These are phyloP conservation scores for Xiphias gladius DNA, from an alignment of 2,113 vertebrate species.

Conservation along the genomic window DNA sequence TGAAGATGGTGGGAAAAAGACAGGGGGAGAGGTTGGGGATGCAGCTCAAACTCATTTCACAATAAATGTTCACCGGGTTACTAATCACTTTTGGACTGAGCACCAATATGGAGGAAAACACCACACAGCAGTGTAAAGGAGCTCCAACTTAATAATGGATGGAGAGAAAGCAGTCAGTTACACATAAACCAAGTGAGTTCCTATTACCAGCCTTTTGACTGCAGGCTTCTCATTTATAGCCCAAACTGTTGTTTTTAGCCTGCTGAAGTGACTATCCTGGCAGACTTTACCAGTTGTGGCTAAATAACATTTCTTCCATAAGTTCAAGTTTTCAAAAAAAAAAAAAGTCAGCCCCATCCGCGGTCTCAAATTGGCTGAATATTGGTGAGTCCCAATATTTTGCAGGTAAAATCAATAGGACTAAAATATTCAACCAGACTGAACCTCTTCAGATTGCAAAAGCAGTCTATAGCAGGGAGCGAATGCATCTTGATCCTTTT, in stretches of 20 bases:
- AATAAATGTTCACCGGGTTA: constrained; percentile 78
- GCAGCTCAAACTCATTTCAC: constrained; percentile 71
- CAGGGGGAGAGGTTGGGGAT: constrained; percentile 30
- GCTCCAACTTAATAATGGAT: neutral
- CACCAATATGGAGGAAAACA: neutral
- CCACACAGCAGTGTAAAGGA: neutral
- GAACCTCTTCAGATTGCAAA: neutral
- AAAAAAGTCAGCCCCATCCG: neutral
- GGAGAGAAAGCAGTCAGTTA: neutral
- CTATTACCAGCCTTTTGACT: neutral
- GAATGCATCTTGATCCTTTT: neutral
- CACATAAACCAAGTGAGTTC: neutral
- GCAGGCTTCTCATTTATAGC: neutral
- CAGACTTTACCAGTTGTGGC: neutral
- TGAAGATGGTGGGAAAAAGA: neutral
- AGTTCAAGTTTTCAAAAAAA: neutral
- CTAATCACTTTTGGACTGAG: constrained; percentile 15
- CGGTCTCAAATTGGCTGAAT: neutral
- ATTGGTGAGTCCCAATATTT: neutral
- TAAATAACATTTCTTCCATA: neutral
- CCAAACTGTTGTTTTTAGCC: neutral
- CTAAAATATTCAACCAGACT: neutral
- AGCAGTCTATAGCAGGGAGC: neutral
- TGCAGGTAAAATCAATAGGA: neutral
- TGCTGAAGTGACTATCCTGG: neutral